Evolutionary conservation across 2,888 invertebrate species (phyloP), one percentile per base, ranked within the genome.

Genomic region (Cheilosia variabilis): DNA sequence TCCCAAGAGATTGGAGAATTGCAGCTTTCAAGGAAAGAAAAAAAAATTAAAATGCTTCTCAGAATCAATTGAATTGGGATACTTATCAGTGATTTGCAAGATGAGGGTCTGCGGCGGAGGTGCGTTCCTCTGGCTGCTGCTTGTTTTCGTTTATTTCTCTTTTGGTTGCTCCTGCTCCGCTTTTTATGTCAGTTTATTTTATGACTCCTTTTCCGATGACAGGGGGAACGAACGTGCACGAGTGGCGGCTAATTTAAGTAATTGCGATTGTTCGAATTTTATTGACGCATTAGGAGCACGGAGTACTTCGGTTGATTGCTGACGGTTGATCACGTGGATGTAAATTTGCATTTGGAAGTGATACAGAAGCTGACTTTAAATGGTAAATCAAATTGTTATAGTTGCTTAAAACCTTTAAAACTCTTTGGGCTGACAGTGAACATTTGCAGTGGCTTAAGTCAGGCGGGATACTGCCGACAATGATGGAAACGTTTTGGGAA

Each of bases 21-120:
- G 80, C 43, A 72, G 76, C 73, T 75, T 76, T 57, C 37, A 62
- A 53, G 71, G 71, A 66, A 84, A 84, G 76, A 80, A 79, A 79
- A 9, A 3, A 37, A 13, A 37, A 37, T 37, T 10, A 37, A 37
- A 37, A 37, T 37, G 13, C 13, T 69, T 80, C 84, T 81, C 58
- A 77, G 81, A 86, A 86, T 86, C 86, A 86, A 86, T 81, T 86
- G 81, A 86, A 81, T 86, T 81, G 86, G 76, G 81, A 81, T 77
- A 45, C 86, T 86, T 86, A 86, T 86, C 86, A 86, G 63, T 72
- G 86, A 86, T 81, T 81, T 77, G 81, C 86, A 86, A 76, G 84
- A 78, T 58, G 69, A 55, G 41, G 50, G 57, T 71, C 24, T 24
- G 53, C 27, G 63, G 57, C 45, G n/a, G 63, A 52, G 66, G 50